Evolutionary conservation across 2,888 invertebrate species (phyloP).

Genomic region (Disparrhopalites patrizii): DNA sequence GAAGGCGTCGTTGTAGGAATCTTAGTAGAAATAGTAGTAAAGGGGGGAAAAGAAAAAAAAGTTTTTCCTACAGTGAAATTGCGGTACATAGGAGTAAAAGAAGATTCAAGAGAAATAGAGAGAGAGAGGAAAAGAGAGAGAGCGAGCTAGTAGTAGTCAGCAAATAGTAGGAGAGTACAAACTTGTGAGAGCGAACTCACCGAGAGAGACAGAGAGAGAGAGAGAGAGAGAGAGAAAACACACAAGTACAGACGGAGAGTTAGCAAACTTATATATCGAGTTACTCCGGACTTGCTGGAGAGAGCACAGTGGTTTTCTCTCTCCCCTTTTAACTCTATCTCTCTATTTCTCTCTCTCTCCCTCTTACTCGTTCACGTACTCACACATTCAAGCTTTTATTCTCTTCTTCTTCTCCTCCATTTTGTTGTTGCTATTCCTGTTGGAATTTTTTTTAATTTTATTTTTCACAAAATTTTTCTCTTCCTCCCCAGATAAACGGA

Average conservation of each 20-base stretch:
- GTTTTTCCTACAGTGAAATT: neutral
- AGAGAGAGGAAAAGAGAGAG: neutral
- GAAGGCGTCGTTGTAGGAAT: no score
- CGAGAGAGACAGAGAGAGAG: slow-evolving; percentile 9
- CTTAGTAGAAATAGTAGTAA: no score
- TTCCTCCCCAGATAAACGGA: no score
- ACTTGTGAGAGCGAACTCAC: slow-evolving; percentile 9
- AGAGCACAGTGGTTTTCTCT: slow-evolving; percentile 27
- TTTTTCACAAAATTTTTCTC: no score
- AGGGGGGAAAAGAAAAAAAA: neutral
- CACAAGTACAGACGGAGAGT: no score
- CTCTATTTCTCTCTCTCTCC: no score
- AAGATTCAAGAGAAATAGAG: no score
- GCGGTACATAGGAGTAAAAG: no score
- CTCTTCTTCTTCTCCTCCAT: slow-evolving; percentile 13
- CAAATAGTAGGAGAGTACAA: no score
- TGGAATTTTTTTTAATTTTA: no score
- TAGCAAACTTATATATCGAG: slow-evolving; percentile 21
- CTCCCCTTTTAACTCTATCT: slow-evolving; percentile 2
- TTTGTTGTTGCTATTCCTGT: slow-evolving; percentile 16
- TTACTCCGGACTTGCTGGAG: slow-evolving; percentile 29
- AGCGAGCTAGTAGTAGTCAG: neutral
- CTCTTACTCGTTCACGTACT: slow-evolving; percentile 4
- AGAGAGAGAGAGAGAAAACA: neutral
- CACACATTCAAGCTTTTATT: neutral